Percentiles rank a stretch among this genome's conserved stretches.
Evolutionary conservation across 1,140 invertebrate genomes (phyloP).

Genomic region (Tetranychus urticae): DNA sequence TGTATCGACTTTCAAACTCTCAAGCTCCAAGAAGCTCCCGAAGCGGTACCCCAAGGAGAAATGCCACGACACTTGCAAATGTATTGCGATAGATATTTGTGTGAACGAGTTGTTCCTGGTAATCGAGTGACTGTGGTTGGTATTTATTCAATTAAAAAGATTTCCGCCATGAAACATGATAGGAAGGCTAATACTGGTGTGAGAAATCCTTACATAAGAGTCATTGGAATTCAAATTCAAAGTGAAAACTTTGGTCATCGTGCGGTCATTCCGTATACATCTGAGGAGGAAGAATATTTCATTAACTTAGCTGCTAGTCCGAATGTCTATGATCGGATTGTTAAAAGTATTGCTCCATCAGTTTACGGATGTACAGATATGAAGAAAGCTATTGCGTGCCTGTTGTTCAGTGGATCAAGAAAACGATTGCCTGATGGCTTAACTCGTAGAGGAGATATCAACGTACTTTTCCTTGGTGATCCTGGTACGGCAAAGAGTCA

Average conservation of each 20-base stretch:
- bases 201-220: conserved; percentile 72
- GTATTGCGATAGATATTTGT: conserved; percentile 82
- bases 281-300: conserved; percentile 80
- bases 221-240: conserved; percentile 71
- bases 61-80: conserved; percentile 88
- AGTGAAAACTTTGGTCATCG: conserved; percentile 47
- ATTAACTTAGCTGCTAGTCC: conserved; percentile 51
- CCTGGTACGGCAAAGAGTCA: conserved; percentile 98
- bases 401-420: conserved; percentile 67
- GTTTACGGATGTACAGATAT: conserved; percentile 86
- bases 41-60: conserved; percentile 91
- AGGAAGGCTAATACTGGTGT: conserved; percentile 73
- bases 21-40: conserved; percentile 87
- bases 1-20: conserved; percentile 74
- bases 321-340: conserved; percentile 70
- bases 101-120: conserved; percentile 84
- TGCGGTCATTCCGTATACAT: conserved; percentile 28
- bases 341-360: conserved; percentile 81
- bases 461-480: conserved; percentile 82
- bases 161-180: conserved; percentile 36
- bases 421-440: conserved; percentile 72
- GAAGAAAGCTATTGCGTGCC: conserved; percentile 86
- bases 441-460: conserved; percentile 85
- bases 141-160: conserved; percentile 90
- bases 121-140: conserved; percentile 81